These are phyloP conservation scores for Sebastes nivosus DNA, from an alignment of 2,797 vertebrate genomes.

Conservation along the genomic window DNA sequence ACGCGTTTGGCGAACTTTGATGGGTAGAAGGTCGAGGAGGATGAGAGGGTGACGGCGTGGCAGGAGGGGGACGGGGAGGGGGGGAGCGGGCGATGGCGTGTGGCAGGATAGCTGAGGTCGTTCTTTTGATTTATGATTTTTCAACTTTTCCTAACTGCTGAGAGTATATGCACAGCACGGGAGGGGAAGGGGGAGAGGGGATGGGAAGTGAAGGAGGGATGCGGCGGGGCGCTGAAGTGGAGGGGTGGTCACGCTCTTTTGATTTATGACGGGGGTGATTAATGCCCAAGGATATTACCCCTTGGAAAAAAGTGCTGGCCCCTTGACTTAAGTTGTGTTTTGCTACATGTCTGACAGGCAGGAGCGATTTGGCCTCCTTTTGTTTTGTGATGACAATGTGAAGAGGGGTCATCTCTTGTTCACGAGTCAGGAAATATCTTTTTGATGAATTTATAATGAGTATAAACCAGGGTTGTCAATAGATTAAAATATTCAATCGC, in stretches of 20 bases:
- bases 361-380: constrained; percentile 77
- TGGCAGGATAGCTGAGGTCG: constrained; percentile 73
- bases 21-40: constrained; percentile 74
- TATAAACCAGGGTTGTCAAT: background rate
- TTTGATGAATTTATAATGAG: constrained; percentile 48
- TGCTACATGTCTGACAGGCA: constrained; percentile 75
- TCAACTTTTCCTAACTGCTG: constrained; percentile 62
- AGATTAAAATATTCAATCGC: fast-evolving
- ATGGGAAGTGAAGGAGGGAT: constrained; percentile 55
- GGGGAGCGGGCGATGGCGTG: constrained; percentile 54
- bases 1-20: constrained; percentile 78
- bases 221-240: constrained; percentile 41
- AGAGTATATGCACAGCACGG: constrained; percentile 45
- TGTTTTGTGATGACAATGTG: constrained; percentile 60
- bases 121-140: constrained; percentile 75
- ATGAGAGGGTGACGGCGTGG: constrained; percentile 59
- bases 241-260: constrained; percentile 64
- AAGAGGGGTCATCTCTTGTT: constrained; percentile 65
- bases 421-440: constrained; percentile 56
- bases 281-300: constrained; percentile 76
- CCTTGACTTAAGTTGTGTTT: constrained; percentile 75
- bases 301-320: constrained; percentile 67
- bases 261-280: constrained; percentile 76
- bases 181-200: constrained; percentile 11
- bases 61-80: constrained; percentile 4